phyloP scores from a whole-genome alignment of 1,140 invertebrate species.

The Zophobas morio region DNA sequence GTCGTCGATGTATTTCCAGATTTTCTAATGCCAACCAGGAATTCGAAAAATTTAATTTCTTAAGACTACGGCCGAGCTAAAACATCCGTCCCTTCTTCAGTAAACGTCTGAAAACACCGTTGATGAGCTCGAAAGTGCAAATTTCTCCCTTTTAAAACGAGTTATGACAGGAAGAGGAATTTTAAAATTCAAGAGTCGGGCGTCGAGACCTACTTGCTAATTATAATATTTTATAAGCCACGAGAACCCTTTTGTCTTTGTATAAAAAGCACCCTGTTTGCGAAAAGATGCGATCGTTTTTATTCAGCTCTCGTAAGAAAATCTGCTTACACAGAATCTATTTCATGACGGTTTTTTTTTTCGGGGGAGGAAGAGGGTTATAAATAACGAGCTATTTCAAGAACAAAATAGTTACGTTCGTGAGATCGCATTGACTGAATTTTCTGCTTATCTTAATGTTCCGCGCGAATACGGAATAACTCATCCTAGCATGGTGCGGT shows the following conservation, averaged over 20 bases:
- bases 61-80: neutral
- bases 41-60: neutral
- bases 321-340: slow-evolving; percentile 15
- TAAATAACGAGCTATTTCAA: slow-evolving; percentile 9
- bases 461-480: no score
- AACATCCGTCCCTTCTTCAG: neutral
- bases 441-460: no score
- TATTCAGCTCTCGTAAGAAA: neutral
- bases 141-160: slow-evolving; percentile 30
- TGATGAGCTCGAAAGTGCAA: slow-evolving; percentile 29
- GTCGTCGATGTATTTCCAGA: no score
- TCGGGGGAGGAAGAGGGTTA: neutral
- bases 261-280: slow-evolving; percentile 7
- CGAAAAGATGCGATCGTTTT: slow-evolving; percentile 5
- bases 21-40: neutral
- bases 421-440: no score
- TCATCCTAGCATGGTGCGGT: neutral
- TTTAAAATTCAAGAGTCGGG: slow-evolving; percentile 31
- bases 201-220: slow-evolving; percentile 5
- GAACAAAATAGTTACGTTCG: neutral
- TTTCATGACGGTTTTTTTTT: neutral
- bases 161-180: slow-evolving; percentile 31
- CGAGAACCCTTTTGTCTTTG: slow-evolving; percentile 8
- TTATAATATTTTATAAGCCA: slow-evolving; percentile 38
- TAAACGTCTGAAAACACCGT: slow-evolving; percentile 8